Conservation (phyloP, 2,888 invertebrate species). For the Cephus spinipes region DNA sequence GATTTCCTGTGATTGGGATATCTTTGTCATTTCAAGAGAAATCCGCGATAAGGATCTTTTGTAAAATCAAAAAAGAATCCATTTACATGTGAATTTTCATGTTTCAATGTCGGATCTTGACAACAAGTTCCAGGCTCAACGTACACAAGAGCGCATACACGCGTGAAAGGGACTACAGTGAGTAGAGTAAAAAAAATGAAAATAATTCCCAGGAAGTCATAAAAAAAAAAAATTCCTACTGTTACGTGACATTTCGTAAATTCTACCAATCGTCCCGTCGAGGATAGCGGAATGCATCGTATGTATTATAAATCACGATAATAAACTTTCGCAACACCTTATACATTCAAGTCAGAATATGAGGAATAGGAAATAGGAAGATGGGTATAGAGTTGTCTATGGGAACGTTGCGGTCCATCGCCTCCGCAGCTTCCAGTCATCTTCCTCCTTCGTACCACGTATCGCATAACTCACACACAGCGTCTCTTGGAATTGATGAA, state of each 20-base stretch:
- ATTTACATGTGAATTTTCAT: too few relatives aligned
- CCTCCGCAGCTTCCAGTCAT: slow-evolving; percentile 13
- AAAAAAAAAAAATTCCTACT: neutral
- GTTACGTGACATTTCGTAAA: neutral
- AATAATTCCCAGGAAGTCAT: neutral
- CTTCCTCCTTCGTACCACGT: neutral
- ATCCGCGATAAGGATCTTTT: neutral
- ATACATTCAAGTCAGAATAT: neutral
- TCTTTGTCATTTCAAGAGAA: neutral
- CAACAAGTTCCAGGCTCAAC: neutral
- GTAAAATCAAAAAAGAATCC: neutral
- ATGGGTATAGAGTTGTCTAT: slow-evolving; percentile 34
- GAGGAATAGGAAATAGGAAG: slow-evolving; percentile 20
- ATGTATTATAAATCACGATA: neutral
- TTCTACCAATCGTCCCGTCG: neutral
- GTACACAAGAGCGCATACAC: neutral
- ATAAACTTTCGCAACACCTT: neutral
- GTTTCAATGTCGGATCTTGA: too few relatives aligned
- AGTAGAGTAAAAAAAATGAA: neutral
- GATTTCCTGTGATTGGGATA: neutral
- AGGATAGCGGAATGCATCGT: too few relatives aligned
- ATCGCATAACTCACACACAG: neutral
- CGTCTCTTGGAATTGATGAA: too few relatives aligned
- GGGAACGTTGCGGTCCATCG: slow-evolving; percentile 45
- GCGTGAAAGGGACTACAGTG: neutral